Evolutionary conservation across 1,140 invertebrate species (phyloP).

Genomic region (Physella acuta): DNA sequence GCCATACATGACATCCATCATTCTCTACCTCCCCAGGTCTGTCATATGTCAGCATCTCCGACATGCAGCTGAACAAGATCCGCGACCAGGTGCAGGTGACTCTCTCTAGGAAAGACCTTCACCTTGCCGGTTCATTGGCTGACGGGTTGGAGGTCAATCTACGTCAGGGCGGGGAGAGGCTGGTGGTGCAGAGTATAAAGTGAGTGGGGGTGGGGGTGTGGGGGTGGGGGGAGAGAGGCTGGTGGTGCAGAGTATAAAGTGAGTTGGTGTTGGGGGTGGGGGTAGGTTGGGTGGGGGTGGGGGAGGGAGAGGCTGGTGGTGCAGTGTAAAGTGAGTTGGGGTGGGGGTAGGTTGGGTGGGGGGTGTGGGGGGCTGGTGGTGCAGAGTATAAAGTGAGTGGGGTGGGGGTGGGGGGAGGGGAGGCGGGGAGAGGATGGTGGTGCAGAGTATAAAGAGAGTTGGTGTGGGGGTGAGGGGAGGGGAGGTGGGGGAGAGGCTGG

Average conservation of each 20-base stretch:
- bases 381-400: slow-evolving; percentile 29
- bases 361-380: slow-evolving; percentile 75
- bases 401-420: slow-evolving; percentile 24
- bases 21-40: slow-evolving; percentile 19
- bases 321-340: slow-evolving; percentile 73
- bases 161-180: slow-evolving; percentile 84
- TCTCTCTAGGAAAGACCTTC: slow-evolving; percentile 92
- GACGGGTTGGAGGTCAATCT: slow-evolving; percentile 89
- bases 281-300: too few relatives aligned
- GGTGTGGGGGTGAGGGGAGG: too few relatives aligned
- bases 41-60: slow-evolving; percentile 28
- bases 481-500: too few relatives aligned
- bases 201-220: slow-evolving; percentile 25
- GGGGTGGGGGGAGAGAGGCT: too few relatives aligned
- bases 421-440: too few relatives aligned
- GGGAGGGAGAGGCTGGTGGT: too few relatives aligned
- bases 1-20: too few relatives aligned
- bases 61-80: slow-evolving; percentile 28
- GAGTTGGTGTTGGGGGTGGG: too few relatives aligned
- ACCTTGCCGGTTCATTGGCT: slow-evolving; percentile 54
- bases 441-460: too few relatives aligned
- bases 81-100: slow-evolving; percentile 74
- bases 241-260: too few relatives aligned
- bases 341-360: slow-evolving; percentile 83
- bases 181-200: slow-evolving; percentile 37